Evolutionary conservation across 1,140 invertebrate genomes (phyloP).

Genomic region (Achroia grisella): DNA sequence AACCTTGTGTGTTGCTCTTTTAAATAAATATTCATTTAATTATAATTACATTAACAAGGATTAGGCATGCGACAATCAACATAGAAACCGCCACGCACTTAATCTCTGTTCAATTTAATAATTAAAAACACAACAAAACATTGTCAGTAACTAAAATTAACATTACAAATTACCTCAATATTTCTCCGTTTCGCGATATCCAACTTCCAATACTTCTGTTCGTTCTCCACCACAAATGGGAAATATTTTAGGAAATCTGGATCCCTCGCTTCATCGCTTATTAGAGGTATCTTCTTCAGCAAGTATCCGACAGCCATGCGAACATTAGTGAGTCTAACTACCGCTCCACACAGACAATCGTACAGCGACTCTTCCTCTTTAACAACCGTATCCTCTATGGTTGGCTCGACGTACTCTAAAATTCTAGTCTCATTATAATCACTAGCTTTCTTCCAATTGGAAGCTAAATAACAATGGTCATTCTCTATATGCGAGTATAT

Average conservation of each 20-base stretch:
- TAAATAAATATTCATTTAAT: too few species aligned
- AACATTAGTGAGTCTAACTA: constrained; percentile 30
- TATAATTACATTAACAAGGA: too few species aligned
- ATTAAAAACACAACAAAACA: too few species aligned
- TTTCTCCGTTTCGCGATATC: constrained; percentile 63
- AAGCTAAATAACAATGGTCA: constrained; percentile 52
- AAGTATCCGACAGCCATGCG: constrained; percentile 44
- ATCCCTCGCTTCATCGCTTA: constrained; percentile 33
- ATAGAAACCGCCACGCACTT: too few species aligned
- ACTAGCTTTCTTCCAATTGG: constrained; percentile 1
- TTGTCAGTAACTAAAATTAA: too few species aligned
- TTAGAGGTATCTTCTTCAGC: constrained; percentile 51
- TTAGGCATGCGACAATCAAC: too few species aligned
- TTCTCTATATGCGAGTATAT: constrained; percentile 52
- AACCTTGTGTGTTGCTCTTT: too few species aligned
- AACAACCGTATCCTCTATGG: neutral
- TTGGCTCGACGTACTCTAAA: too few species aligned
- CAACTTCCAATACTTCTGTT: constrained; percentile 56
- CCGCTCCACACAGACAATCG: constrained; percentile 20
- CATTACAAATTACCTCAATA: constrained; percentile 47
- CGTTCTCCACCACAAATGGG: constrained; percentile 56
- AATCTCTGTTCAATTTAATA: too few species aligned
- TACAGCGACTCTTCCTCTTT: constrained; percentile 23
- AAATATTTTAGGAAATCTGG: constrained; percentile 39
- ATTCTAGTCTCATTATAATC: neutral